Evolutionary conservation across 2,888 invertebrate species (phyloP).

Genomic region (Chalcosyrphus nemorum): DNA sequence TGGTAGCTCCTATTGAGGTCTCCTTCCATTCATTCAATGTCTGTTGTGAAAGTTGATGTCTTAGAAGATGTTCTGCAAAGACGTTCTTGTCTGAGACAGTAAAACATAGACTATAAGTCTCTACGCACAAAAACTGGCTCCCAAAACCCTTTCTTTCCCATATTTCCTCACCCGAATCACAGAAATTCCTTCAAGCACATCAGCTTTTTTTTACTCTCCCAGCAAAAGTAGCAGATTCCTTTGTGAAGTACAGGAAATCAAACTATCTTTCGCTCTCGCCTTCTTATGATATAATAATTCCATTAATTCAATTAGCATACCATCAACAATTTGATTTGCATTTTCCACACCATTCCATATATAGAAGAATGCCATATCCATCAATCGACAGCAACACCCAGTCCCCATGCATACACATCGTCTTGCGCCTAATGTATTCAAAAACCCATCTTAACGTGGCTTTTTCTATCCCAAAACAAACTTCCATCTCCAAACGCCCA

Average conservation of each 20-base stretch:
- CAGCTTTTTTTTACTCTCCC: no score
- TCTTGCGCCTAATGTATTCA: slow-evolving; percentile 53
- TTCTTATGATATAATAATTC: slow-evolving; percentile 46
- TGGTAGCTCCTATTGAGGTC: no score
- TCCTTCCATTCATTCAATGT: no score
- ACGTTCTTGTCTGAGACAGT: no score
- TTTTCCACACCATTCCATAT: slow-evolving; percentile 67
- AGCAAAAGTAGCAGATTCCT: not conserved
- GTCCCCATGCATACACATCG: not conserved
- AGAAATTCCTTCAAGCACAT: no score
- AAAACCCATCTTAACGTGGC: slow-evolving; percentile 32
- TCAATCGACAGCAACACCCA: slow-evolving; percentile 64
- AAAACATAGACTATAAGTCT: no score
- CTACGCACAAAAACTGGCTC: no score
- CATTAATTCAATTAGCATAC: slow-evolving; percentile 65
- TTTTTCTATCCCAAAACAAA: slow-evolving; percentile 32
- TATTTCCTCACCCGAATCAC: no score
- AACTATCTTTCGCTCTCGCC: not conserved
- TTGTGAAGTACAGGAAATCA: not conserved
- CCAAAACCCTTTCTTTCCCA: no score
- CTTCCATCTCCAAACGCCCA: slow-evolving; percentile 63
- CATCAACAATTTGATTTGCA: slow-evolving; percentile 57
- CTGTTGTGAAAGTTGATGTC: no score
- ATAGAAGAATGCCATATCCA: slow-evolving; percentile 64
- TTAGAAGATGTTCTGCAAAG: no score